Conservation (phyloP, 1,140 invertebrate genomes). For the Episyrphus balteatus region DNA sequence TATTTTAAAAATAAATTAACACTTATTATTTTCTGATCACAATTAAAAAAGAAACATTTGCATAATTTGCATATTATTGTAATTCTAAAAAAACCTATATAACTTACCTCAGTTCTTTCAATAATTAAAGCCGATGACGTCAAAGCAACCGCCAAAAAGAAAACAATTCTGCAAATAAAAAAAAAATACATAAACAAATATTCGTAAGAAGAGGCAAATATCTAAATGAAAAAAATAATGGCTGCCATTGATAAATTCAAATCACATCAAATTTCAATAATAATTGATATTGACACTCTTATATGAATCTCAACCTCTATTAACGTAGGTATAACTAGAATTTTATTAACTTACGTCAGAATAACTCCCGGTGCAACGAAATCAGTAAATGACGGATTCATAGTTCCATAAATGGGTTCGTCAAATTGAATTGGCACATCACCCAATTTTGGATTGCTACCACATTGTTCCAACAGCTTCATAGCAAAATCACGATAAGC, state of each 20-base stretch:
- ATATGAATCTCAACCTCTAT: background rate
- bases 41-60: no score
- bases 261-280: background rate
- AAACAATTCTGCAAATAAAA: constrained; percentile 67
- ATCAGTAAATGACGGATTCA: constrained; percentile 81
- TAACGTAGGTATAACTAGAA: constrained; percentile 4
- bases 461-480: constrained; percentile 55
- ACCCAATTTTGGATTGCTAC: constrained; percentile 65
- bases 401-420: constrained; percentile 78
- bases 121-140: constrained; percentile 86
- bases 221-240: no score
- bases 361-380: constrained; percentile 93
- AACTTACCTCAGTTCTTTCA: constrained; percentile 56
- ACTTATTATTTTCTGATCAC: no score
- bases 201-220: background rate
- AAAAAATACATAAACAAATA: background rate
- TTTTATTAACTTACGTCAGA: constrained; percentile 59
- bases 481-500: constrained; percentile 70
- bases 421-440: constrained; percentile 72
- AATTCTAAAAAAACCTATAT: no score
- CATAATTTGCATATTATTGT: no score
- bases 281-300: background rate
- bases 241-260: background rate
- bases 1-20: no score
- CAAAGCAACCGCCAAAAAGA: constrained; percentile 86